Percentiles rank a stretch among this genome's conserved stretches.
These are phyloP conservation scores for Bombus breviceps DNA, from an alignment of 1,140 invertebrate species.

Conservation along the genomic window DNA sequence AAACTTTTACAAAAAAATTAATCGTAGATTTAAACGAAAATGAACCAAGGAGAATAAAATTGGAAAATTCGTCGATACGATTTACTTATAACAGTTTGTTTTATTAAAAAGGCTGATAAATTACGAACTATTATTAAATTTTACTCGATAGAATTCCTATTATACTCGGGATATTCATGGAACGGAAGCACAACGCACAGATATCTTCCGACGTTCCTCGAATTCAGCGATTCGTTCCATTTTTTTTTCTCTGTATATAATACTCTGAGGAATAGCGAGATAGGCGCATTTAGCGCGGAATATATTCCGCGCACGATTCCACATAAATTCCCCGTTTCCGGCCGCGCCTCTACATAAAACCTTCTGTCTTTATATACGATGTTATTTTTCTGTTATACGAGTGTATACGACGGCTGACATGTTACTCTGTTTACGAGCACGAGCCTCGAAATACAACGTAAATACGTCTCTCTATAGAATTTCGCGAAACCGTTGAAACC, in stretches of 20 bases:
- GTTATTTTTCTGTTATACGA: constrained; percentile 65
- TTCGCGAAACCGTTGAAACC: neutral
- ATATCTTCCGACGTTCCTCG: neutral
- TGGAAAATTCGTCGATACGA: no score
- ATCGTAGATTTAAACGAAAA: neutral
- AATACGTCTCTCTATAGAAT: constrained; percentile 50
- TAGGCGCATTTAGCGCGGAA: constrained; percentile 32
- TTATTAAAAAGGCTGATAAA: neutral
- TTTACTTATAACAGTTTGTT: neutral
- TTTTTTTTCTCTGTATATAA: neutral
- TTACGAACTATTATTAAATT: neutral
- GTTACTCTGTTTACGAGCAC: constrained; percentile 60
- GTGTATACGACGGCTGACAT: constrained; percentile 52
- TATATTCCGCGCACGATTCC: constrained; percentile 42
- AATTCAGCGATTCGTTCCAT: neutral
- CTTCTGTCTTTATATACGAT: constrained; percentile 46
- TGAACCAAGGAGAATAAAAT: neutral
- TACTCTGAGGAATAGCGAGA: neutral
- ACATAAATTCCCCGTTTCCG: constrained; percentile 41
- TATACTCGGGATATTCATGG: neutral
- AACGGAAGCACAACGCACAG: neutral
- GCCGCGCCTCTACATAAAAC: constrained; percentile 30
- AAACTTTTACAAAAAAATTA: neutral
- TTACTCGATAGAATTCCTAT: neutral
- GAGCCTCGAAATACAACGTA: constrained; percentile 43